phyloP scores from a whole-genome alignment of 1,140 invertebrate genomes.

The Pseudomyrmex cubaensis region DNA sequence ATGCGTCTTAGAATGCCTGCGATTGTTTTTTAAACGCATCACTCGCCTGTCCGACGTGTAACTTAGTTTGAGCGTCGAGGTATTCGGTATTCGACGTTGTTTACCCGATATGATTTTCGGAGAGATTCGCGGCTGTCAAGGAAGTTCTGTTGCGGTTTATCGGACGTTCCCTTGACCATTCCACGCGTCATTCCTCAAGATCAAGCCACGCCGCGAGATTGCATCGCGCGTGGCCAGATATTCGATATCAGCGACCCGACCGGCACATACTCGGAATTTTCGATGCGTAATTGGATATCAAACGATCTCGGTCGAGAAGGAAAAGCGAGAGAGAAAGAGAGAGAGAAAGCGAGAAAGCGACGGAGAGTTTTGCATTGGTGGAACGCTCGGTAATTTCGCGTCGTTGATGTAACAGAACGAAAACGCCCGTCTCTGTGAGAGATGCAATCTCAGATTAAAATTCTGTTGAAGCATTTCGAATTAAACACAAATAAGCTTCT shows the following conservation, averaged over 20 bases:
- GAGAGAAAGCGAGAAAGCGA: no score
- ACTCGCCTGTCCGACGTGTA: background rate
- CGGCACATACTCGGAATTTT: slow-evolving; percentile 62
- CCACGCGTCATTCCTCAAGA: slow-evolving; percentile 67
- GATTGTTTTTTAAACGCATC: no score
- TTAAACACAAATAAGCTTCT: background rate
- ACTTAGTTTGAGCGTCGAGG: background rate
- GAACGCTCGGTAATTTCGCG: no score
- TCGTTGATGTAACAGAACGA: slow-evolving; percentile 19
- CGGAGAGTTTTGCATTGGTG: no score
- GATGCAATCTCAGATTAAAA: slow-evolving; percentile 45
- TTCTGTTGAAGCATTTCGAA: background rate
- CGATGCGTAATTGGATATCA: slow-evolving; percentile 66
- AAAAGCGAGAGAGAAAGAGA: slow-evolving; percentile 7
- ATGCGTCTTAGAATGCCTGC: background rate
- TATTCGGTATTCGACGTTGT: slow-evolving; percentile 15
- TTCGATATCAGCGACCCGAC: slow-evolving; percentile 48
- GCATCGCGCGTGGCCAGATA: slow-evolving; percentile 52
- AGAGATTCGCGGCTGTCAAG: slow-evolving; percentile 18
- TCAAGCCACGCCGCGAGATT: slow-evolving; percentile 63
- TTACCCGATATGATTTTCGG: slow-evolving; percentile 33
- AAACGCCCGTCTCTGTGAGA: slow-evolving; percentile 34
- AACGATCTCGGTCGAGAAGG: slow-evolving; percentile 13
- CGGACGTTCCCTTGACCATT: slow-evolving; percentile 46
- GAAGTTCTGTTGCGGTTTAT: slow-evolving; percentile 54